These are phyloP conservation scores for Cotesia vestalis DNA, from an alignment of 1,140 invertebrate genomes.

Conservation along the genomic window DNA sequence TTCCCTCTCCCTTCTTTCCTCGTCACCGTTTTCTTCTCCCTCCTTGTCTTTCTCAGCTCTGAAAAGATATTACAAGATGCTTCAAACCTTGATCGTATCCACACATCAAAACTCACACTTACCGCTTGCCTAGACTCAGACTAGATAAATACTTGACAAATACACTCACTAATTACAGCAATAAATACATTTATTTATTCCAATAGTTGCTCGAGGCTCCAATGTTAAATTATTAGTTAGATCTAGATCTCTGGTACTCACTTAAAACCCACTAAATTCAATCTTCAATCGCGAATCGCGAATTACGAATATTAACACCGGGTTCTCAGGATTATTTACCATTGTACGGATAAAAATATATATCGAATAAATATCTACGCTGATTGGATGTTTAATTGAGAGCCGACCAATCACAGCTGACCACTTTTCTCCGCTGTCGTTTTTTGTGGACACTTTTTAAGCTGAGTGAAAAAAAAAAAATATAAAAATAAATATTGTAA, in stretches of 20 bases:
- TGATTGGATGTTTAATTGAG: not conserved
- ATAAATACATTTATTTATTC: not conserved
- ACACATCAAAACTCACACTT: not conserved
- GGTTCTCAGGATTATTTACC: not conserved
- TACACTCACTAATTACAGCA: not conserved
- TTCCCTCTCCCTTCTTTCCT: too few relatives aligned
- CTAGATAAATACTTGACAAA: too few relatives aligned
- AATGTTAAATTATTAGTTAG: not conserved
- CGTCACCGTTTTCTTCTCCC: too few relatives aligned
- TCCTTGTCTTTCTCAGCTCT: not conserved
- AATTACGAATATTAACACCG: constrained; percentile 2
- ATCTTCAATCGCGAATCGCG: constrained; percentile 2
- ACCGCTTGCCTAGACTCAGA: too few relatives aligned
- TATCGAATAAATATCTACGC: not conserved
- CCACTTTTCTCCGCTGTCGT: too few relatives aligned
- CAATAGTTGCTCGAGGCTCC: not conserved
- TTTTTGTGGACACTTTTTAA: too few relatives aligned
- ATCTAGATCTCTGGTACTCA: not conserved
- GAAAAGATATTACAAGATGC: constrained; percentile 6
- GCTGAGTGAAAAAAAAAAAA: too few relatives aligned
- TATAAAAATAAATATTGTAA: too few relatives aligned
- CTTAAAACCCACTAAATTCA: constrained; percentile 1
- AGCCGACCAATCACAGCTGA: too few relatives aligned
- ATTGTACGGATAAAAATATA: not conserved
- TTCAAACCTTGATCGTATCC: not conserved